Conservation (phyloP, 2,797 vertebrate genomes). For the Loris lydekkerianus region DNA sequence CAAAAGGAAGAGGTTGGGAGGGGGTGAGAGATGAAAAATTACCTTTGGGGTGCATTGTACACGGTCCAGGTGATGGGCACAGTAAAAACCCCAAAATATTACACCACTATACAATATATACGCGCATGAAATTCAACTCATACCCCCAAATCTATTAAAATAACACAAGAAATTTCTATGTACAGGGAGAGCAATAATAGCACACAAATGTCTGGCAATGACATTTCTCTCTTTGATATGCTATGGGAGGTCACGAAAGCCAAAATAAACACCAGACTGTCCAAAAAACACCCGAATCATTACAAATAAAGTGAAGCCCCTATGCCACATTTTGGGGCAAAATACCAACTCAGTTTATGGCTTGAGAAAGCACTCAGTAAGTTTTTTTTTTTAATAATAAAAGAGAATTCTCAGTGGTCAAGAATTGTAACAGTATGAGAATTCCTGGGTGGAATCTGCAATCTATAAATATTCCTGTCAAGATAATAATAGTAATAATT, state of each 20-base stretch:
- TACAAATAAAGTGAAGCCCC: constrained; percentile 49
- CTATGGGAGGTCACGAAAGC: background rate
- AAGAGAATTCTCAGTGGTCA: background rate
- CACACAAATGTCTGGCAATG: constrained; percentile 41
- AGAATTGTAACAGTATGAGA: background rate
- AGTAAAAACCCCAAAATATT: too few relatives aligned
- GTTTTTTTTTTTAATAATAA: background rate
- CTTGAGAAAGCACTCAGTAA: background rate
- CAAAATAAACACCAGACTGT: constrained; percentile 56
- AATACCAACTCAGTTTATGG: background rate
- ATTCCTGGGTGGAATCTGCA: background rate
- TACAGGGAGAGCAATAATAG: constrained; percentile 34
- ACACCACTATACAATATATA: too few relatives aligned
- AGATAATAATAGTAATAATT: background rate
- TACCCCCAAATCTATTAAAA: too few relatives aligned
- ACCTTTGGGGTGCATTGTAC: too few relatives aligned
- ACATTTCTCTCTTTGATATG: constrained; percentile 46
- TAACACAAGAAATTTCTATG: constrained; percentile 25
- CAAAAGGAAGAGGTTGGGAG: too few relatives aligned
- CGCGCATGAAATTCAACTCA: too few relatives aligned
- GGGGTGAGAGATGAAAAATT: too few relatives aligned
- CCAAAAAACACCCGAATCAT: constrained; percentile 27
- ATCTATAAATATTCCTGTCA: background rate
- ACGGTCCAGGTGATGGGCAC: too few relatives aligned
- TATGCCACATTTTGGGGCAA: constrained; percentile 1